Conservation (phyloP, 2,797 vertebrate species). For the Salarias fasciatus region DNA sequence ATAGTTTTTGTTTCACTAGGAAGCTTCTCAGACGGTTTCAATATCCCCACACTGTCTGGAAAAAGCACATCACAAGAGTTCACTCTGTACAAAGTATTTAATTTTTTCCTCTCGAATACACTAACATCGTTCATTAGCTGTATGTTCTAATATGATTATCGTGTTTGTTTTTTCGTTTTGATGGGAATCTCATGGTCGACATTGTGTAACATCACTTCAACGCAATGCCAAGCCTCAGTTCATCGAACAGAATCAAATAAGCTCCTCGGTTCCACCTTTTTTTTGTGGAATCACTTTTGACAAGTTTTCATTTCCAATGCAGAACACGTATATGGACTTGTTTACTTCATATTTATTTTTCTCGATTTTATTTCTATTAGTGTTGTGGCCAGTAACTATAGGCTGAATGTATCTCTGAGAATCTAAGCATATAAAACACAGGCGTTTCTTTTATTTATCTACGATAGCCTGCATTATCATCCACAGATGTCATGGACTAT, state of each 20-base stretch:
- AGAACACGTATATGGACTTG: conserved; percentile 57
- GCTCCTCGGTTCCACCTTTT: conserved; percentile 59
- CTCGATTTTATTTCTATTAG: conserved; percentile 46
- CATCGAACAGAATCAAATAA: conserved; percentile 76
- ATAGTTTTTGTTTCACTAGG: background rate
- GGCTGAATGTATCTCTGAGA: conserved; percentile 32
- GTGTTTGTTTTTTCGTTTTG: conserved; percentile 32
- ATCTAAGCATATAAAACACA: conserved; percentile 48
- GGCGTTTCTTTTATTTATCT: conserved; percentile 45
- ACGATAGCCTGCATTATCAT: conserved; percentile 39
- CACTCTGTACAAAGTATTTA: conserved; percentile 64
- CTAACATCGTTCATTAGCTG: conserved; percentile 46
- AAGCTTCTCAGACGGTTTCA: conserved; percentile 2
- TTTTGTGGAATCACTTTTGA: conserved; percentile 58
- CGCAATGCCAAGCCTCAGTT: conserved; percentile 61
- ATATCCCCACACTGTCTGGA: conserved; percentile 13
- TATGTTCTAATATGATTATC: conserved; percentile 41
- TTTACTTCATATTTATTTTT: conserved; percentile 76
- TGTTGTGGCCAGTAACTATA: conserved; percentile 20
- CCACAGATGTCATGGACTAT: conserved; percentile 29
- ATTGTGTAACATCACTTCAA: conserved; percentile 44
- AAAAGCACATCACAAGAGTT: conserved; percentile 45
- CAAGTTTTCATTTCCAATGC: conserved; percentile 57
- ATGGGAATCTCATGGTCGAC: conserved; percentile 34
- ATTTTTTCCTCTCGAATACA: conserved; percentile 41